These are phyloP conservation scores for Aphyosemion australe DNA, from an alignment of 2,113 vertebrate genomes.

Conservation along the genomic window DNA sequence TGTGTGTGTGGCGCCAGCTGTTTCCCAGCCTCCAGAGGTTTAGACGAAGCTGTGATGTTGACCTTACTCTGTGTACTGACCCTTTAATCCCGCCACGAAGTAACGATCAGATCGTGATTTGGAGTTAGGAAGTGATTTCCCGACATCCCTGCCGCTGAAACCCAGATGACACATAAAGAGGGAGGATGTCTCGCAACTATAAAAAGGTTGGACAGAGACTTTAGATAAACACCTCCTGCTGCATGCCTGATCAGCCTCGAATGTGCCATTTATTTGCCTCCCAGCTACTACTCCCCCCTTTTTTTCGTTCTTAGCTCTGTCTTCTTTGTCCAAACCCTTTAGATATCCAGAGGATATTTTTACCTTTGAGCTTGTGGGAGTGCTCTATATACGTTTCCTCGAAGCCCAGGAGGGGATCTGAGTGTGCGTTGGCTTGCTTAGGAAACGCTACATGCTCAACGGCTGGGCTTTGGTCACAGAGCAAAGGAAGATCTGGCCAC, in stretches of 20 bases:
- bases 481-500: constrained; percentile 24
- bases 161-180: background rate
- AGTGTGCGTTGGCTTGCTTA: constrained; percentile 51
- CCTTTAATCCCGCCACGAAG: constrained; percentile 43
- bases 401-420: constrained; percentile 46
- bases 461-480: constrained; percentile 29
- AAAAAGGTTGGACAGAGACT: background rate
- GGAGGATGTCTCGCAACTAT: background rate
- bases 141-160: background rate
- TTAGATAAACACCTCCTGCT: constrained; percentile 4
- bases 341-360: constrained; percentile 31
- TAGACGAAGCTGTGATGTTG: constrained; percentile 30
- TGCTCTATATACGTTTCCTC: constrained; percentile 50
- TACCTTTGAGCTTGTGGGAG: constrained; percentile 24
- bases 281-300: background rate
- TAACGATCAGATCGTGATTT: constrained; percentile 25
- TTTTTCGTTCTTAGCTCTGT: constrained; percentile 2
- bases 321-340: background rate
- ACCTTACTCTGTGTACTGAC: constrained; percentile 27
- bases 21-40: constrained; percentile 18
- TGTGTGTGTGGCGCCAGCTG: constrained; percentile 26
- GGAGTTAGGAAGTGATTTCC: constrained; percentile 2
- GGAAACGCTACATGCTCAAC: constrained; percentile 37
- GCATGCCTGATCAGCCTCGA: constrained; percentile 7
- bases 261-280: constrained; percentile 10